Base-by-base conservation (phyloP, 2,113 vertebrate genomes). In the Spilogale gracilis region DNA sequence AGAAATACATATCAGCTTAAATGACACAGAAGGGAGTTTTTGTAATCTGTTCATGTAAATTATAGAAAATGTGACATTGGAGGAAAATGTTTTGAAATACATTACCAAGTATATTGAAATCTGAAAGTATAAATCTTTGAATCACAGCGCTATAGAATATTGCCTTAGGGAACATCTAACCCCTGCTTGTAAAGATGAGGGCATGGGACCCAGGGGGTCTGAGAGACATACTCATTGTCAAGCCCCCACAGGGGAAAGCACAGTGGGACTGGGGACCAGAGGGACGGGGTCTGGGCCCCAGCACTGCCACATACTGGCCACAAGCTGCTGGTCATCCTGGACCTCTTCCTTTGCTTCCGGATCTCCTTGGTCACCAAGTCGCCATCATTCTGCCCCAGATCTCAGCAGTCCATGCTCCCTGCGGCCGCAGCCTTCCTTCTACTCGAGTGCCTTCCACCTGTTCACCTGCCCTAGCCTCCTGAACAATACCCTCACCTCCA, bases 1-100 rank as follows among this genome's bases (percentile, higher is more conserved):
- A 92, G 83, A 76, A 95, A 96, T 97, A 78, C 81, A 65, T 96
- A 98, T 90, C 95, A 97, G 96, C 84, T 98, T 98, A 98, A 98
- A 97, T 89, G 61, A 32, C 96, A 89, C 96, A 86, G 32, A 98
- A 91, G 97, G 96, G 98, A 94, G 84, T 56, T 86, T 76, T 67
- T 83, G 3, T 87, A 71, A 67, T 17, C 61, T 2, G 2, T 43
- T 71, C 9, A 8, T 63, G 16, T 93, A 98, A 98, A 98, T 96
- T 97, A 98, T 45, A 98, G 43, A 52, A 90, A 97, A 80, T 88
- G 74, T 86, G 97, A 97, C 96, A 97, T 63, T 97, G 81, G 92
- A 95, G 96, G 93, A 96, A 98, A 98, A 98, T 3, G 21, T 1
- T 23, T 21, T 45, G 38, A 5, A 73, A 45, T 23, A 69, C 4